phyloP scores from a whole-genome alignment of 23 tunicate genomes.

The Oikopleura albicans region DNA sequence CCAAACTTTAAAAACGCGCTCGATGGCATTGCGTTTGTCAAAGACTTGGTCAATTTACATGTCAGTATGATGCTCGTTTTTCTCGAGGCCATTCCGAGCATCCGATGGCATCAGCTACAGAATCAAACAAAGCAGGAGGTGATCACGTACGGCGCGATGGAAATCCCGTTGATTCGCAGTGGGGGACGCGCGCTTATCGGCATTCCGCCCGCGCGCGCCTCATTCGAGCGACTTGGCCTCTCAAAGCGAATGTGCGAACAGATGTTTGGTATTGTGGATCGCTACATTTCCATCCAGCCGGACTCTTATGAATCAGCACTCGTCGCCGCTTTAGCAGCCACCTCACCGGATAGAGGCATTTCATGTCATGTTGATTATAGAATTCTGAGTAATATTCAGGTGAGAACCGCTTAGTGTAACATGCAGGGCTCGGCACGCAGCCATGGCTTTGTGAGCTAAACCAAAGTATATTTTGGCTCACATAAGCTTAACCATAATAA shows the following conservation, averaged over 20 bases:
- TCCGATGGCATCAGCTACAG: slow-evolving; percentile 12
- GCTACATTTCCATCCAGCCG: neutral
- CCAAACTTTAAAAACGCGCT: neutral
- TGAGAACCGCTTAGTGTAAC: no score
- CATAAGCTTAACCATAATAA: no score
- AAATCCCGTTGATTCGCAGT: slow-evolving; percentile 3
- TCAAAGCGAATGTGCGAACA: neutral
- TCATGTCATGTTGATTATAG: neutral
- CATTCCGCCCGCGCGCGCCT: neutral
- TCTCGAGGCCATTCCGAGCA: neutral
- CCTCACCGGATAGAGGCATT: slow-evolving; percentile 3
- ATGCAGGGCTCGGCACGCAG: no score
- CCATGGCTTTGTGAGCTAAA: no score
- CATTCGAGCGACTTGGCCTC: neutral
- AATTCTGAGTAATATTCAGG: slow-evolving; percentile 9
- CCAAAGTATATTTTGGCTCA: no score
- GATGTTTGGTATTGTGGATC: neutral
- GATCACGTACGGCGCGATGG: neutral
- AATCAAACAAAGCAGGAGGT: neutral
- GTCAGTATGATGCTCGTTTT: neutral
- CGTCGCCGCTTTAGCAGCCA: neutral
- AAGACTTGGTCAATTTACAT: neutral
- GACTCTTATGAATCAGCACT: neutral
- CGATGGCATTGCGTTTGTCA: neutral
- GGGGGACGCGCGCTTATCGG: neutral